Evolutionary conservation across 2,888 invertebrate species (phyloP).

Genomic region (Carterocephalus palaemon): DNA sequence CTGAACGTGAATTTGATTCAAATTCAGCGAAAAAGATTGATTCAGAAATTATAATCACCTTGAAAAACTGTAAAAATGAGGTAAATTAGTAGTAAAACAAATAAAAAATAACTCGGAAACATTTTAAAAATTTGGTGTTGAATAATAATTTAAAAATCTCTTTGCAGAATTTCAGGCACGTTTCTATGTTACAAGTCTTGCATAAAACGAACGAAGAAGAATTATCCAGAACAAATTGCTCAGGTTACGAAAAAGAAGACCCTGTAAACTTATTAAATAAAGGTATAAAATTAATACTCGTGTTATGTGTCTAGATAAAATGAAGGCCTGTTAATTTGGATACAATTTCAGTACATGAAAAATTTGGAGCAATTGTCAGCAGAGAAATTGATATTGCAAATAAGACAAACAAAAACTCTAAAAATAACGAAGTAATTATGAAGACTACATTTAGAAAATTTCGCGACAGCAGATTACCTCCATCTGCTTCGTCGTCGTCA

Average conservation of each 20-base stretch:
- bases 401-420: slow-evolving; percentile 34
- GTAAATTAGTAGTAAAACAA: not conserved
- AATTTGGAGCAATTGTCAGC: slow-evolving; percentile 57
- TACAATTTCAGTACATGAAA: slow-evolving; percentile 54
- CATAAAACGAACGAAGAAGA: slow-evolving; percentile 58
- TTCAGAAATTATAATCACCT: slow-evolving; percentile 69
- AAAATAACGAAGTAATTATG: slow-evolving; percentile 39
- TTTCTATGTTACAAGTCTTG: slow-evolving; percentile 65
- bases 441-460: slow-evolving; percentile 49
- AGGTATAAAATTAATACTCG: slow-evolving; percentile 48
- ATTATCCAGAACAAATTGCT: not conserved
- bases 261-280: slow-evolving; percentile 57
- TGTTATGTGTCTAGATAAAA: too few relatives aligned
- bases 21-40: slow-evolving; percentile 43
- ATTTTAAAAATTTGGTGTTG: not conserved
- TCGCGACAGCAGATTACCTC: slow-evolving; percentile 39
- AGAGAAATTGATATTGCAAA: slow-evolving; percentile 54
- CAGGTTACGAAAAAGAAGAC: slow-evolving; percentile 40
- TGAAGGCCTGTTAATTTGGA: slow-evolving; percentile 2
- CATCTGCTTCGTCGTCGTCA: slow-evolving; percentile 43
- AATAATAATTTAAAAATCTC: slow-evolving; percentile 1
- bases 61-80: slow-evolving; percentile 59
- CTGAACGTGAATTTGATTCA: slow-evolving; percentile 34
- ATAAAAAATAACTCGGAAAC: not conserved
- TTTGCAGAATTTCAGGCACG: slow-evolving; percentile 55